Base-by-base conservation (phyloP, 2,113 vertebrate species). In the Cepphus grylle region DNA sequence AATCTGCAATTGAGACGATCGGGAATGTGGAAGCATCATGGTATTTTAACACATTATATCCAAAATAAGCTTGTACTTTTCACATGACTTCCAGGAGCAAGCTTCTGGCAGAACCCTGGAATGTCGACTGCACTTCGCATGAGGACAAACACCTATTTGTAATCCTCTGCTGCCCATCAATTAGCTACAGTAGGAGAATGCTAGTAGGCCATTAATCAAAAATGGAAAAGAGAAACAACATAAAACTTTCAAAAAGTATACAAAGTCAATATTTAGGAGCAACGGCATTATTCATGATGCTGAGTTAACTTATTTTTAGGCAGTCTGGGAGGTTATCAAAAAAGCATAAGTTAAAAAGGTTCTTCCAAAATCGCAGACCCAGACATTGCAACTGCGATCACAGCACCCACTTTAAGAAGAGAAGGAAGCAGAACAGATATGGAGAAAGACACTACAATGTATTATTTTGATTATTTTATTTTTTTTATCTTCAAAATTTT, bases 401-500 rank as follows among this genome's bases (percentile, higher is more conserved):
- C 27, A 63, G 36, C 30, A 81, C 12, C 6, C 34, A 34, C 29
- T 36, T 42, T 5, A 63, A 5, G n/a, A 8, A 56, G 15, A 90
- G 55, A 74, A 92, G 34, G 36, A 87, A 67, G 3, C 49, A 89
- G 36, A 47, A 59, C 3, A 85, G 34, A 72, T 27, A 63, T 0
- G 9, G 19, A 92, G 53, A 85, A 81, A 95, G 70, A 96, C 95
- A 90, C 74, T 17, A 43, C 69, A 97, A 96, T 59, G 67, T 81
- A 97, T 97, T 82, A 94, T 98, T 98, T 98, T 98, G 98, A 97
- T 97, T 95, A 97, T 98, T 98, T 98, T 98, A 98, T 98, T 98
- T 97, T 97, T 97, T 98, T 98, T 97, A 99, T 99, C 98, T 99
- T 99, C 98, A 98, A 97, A 98, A 97, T 97, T 98, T 99, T 99